Evolutionary conservation across 2,113 vertebrate species (phyloP), one percentile per base, ranked within the genome.

Genomic region (Melanocharis versteri): DNA sequence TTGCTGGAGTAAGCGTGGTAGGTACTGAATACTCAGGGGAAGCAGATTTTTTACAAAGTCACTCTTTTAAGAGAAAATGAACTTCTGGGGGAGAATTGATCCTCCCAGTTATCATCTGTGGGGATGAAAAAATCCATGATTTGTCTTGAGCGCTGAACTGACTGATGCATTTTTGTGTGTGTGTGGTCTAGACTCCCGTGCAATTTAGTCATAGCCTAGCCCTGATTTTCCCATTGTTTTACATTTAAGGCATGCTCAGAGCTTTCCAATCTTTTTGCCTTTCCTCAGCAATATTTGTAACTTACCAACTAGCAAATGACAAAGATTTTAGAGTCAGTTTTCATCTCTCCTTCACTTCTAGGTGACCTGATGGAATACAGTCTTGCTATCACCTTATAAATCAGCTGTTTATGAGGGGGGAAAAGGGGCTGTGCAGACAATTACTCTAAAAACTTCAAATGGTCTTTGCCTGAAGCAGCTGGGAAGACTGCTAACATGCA

Each of bases 181-280:
- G 94, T 94, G 93, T 97, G 96, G 96, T 96, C 96, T 92, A 76
- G 78, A 89, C 82, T 89, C 53, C 58, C 2, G 1, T 81, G 53
- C 48, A 95, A 66, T 87, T 89, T 70, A 94, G 71, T 95, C 89
- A 87, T 65, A 90, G 84, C 51, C 75, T 83, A 96, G 60, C 83
- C 80, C 87, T 71, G 93, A 83, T 92, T 95, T 94, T 77, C 78
- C 76, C 64, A 92, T 94, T 95, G 90, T 96, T 97, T 83, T 78
- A 88, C 64, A 73, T 85, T 93, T 81, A 86, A 97, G 80, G 91
- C 75, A 64, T 91, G 61, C 78, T 96, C 71, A 83, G 89, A 56
- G 30, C 70, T 92, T 91, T 92, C 88, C 86, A 77, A 72, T 58
- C 22, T 61, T 83, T 85, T 95, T 94, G 68, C 45, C 54, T 83